Base-by-base conservation (phyloP, 1,140 invertebrate genomes). In the Panagrolaimus sp. region DNA sequence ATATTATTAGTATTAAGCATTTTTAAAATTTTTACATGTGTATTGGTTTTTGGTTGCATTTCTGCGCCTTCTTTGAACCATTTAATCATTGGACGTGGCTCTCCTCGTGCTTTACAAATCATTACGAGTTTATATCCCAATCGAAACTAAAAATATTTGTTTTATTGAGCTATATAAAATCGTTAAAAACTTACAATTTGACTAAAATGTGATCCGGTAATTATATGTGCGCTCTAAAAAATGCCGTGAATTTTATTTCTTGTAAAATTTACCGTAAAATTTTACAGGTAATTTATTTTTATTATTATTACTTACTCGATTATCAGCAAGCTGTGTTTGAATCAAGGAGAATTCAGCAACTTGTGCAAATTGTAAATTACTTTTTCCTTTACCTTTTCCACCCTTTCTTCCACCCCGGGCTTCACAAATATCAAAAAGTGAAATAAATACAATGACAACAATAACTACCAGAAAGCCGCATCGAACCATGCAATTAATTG, bases 1-100 rank as follows among this genome's bases (percentile, higher is more conserved):
- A 66, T 44, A 9, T 46, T 69, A 15, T 69, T 63, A 14, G 21
- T 24, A 1, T 43, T 7, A 44, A 45, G 38, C 1, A 21, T 17
- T 4, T 38, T 2, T 38, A 4, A n/a, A 44, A 12, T 62, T 75
- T 77, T 71, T 65, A 81, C 78, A 69, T 82, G 80, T 32, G 70
- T 75, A 48, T 83, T 82, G 1, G 52, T 68, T 63, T 83, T 83
- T 21, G 80, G 80, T 24, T 77, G 76, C 68, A 82, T 71, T 68
- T 82, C 80, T n/a, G 77, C 68, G 6, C 80, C 80, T 68, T 82
- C 80, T 69, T 82, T 82, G 69, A 78, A 83, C 80, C 80, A 78
- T 48, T 78, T 76, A 46, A 76, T 78, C 67, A 72, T 76, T 10
- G 76, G 75, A 0, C 77, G 72, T 38, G 72, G 76, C 28, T 75